Conservation (phyloP, 2,888 invertebrate genomes). For the Rhogogaster chlorosoma region DNA sequence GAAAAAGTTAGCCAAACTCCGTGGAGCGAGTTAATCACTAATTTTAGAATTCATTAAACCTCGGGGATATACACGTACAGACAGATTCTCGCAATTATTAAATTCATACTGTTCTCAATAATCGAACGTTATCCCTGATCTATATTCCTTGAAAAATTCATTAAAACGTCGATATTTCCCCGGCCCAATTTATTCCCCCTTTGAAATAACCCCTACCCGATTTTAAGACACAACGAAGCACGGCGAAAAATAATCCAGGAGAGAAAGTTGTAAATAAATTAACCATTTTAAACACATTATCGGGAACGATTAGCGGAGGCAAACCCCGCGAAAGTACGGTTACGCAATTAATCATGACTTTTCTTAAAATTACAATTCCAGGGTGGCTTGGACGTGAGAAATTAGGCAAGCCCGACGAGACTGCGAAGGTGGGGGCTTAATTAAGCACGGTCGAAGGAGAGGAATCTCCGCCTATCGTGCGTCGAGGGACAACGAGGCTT, state of each 20-base stretch:
- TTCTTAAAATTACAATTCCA: slow-evolving; percentile 45
- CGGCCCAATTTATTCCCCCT: not conserved
- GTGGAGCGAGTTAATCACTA: not conserved
- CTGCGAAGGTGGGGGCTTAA: not conserved
- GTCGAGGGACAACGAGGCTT: slow-evolving; percentile 22
- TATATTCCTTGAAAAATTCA: not conserved
- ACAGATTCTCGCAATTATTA: not conserved
- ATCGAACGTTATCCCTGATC: not conserved
- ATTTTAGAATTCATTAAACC: slow-evolving; percentile 22
- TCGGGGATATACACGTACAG: not conserved
- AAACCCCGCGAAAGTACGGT: slow-evolving; percentile 7
- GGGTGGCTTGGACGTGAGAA: slow-evolving; percentile 42
- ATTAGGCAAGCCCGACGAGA: slow-evolving; percentile 4
- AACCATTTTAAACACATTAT: slow-evolving; percentile 28
- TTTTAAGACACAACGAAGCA: not conserved
- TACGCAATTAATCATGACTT: slow-evolving; percentile 47
- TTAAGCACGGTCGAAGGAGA: slow-evolving; percentile 29
- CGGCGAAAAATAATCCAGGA: not conserved
- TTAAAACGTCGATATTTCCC: not conserved
- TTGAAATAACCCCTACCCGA: not conserved
- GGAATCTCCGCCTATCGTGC: slow-evolving; percentile 30
- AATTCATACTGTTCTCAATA: not conserved
- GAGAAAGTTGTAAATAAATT: slow-evolving; percentile 23
- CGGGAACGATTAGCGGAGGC: not conserved
- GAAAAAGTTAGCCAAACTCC: slow-evolving; percentile 14